These are phyloP conservation scores for Oreochromis tanganicae DNA, from an alignment of 2,113 vertebrate species.

Conservation along the genomic window DNA sequence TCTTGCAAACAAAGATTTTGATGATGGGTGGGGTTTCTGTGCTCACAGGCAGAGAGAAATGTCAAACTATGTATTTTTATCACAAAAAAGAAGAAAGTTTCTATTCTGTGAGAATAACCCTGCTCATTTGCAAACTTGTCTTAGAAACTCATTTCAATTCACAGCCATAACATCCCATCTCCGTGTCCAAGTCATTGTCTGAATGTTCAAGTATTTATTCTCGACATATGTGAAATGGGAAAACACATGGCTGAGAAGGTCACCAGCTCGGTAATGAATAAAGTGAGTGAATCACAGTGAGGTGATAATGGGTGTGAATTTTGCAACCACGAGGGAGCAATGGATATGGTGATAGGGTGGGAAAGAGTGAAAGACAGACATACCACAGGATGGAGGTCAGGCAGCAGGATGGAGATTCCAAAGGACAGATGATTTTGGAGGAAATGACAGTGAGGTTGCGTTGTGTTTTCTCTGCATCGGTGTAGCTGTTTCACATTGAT, in stretches of 20 bases:
- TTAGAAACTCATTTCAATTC: background rate
- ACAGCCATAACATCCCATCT: background rate
- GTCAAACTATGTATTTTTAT: background rate
- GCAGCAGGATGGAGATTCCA: background rate
- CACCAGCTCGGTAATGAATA: slow-evolving; percentile 7
- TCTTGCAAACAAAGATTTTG: background rate
- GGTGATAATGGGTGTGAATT: slow-evolving; percentile 25
- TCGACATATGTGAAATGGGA: background rate
- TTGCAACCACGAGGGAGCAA: background rate
- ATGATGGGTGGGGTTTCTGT: background rate
- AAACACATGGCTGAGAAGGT: background rate
- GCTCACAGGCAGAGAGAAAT: background rate
- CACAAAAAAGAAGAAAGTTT: background rate
- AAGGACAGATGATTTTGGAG: background rate
- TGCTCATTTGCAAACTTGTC: background rate
- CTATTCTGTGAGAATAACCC: background rate
- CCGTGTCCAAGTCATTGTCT: background rate
- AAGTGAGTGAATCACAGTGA: slow-evolving; percentile 1
- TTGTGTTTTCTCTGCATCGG: slow-evolving; percentile 14
- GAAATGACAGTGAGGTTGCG: background rate
- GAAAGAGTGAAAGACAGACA: background rate
- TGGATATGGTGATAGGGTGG: background rate
- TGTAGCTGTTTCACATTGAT: slow-evolving; percentile 37
- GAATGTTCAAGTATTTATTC: background rate
- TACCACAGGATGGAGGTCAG: background rate